Percentiles rank a stretch among this genome's conserved stretches.
phyloP scores from a whole-genome alignment of 1,140 invertebrate species.

The Scaptodrosophila lebanonensis region DNA sequence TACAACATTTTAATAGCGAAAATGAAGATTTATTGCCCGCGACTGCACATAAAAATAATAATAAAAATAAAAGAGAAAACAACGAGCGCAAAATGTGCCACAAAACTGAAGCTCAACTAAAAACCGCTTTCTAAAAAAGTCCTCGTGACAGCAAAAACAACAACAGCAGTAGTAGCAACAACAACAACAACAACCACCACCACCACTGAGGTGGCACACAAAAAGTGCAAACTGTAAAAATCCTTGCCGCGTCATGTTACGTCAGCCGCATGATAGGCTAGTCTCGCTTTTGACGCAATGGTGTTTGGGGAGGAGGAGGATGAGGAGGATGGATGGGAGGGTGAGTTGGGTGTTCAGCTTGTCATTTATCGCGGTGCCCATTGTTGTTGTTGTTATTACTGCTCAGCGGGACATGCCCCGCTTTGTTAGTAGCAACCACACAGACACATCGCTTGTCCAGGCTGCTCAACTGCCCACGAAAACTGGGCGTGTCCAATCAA shows the following conservation, averaged over 20 bases:
- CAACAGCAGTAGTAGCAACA: not conserved
- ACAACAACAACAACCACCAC: slow-evolving; percentile 16
- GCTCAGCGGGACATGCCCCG: slow-evolving; percentile 40
- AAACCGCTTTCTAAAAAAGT: slow-evolving; percentile 37
- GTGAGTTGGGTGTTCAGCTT: slow-evolving; percentile 24
- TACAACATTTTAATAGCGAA: slow-evolving; percentile 73
- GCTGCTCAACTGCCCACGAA: slow-evolving; percentile 56
- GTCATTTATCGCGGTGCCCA: slow-evolving; percentile 47
- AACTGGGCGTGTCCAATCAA: slow-evolving; percentile 69
- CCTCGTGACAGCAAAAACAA: not conserved
- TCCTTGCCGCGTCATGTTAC: slow-evolving; percentile 60
- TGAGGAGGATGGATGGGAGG: not conserved
- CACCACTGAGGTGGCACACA: slow-evolving; percentile 1
- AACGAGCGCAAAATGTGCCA: slow-evolving; percentile 37
- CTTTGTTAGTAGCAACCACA: slow-evolving; percentile 55
- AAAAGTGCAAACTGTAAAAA: slow-evolving; percentile 69
- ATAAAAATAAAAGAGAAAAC: slow-evolving; percentile 14
- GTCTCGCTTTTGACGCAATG: no score
- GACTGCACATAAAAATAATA: slow-evolving; percentile 15
- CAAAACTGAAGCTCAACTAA: slow-evolving; percentile 52
- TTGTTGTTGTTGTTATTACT: slow-evolving; percentile 25
- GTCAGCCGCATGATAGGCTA: slow-evolving; percentile 64
- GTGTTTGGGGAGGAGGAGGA: not conserved
- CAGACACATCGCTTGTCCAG: slow-evolving; percentile 33
- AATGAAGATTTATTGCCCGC: slow-evolving; percentile 69